Base-by-base conservation (phyloP, 2,888 invertebrate genomes). In the Spialia ferax region DNA sequence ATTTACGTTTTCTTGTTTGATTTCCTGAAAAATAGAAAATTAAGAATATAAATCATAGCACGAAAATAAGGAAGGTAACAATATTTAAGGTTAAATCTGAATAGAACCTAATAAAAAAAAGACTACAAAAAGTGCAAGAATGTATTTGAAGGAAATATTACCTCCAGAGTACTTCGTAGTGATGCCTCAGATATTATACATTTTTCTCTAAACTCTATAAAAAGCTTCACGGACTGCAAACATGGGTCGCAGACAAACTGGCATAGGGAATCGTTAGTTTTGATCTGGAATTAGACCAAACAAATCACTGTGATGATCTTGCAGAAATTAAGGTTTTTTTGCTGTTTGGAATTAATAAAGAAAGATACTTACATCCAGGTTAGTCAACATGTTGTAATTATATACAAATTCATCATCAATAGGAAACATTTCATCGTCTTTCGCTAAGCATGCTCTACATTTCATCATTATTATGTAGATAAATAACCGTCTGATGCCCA, bases 171-270 rank as follows among this genome's bases (percentile, higher is more conserved):
- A 72, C 42, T 69, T 77, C 57, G 72, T 42, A 87, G 70, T 29
- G 79, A 73, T 42, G 72, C 71, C 70, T 88, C 87, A 18, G 85
- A 75, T 35, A 61, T 63, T 52, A 82, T 75, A 69, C 83, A 87
- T 72, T 85, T 85, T 35, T 81, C 78, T 71, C 87, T 82, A 65
- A 90, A 90, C 45, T 80, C 73, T 11, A 83, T 74, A 66, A 81
- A 89, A 52, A 61, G 71, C 60, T 79, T 78, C 0, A 90, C 71
- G 52, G 74, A 75, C 32, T 81, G 67, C 15, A 71, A 60, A 71
- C 90, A 90, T 57, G 69, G 74, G 63, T 73, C 70, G 72, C 90
- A 90, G 15, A 79, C 69, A 64, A 71, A 74, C 66, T 90, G 87
- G 7, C 87, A 82, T 74, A 86, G 72, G 13, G 75, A 77, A 78